phyloP scores from a whole-genome alignment of 2,113 vertebrate genomes.

The Todiramphus saurophagus region DNA sequence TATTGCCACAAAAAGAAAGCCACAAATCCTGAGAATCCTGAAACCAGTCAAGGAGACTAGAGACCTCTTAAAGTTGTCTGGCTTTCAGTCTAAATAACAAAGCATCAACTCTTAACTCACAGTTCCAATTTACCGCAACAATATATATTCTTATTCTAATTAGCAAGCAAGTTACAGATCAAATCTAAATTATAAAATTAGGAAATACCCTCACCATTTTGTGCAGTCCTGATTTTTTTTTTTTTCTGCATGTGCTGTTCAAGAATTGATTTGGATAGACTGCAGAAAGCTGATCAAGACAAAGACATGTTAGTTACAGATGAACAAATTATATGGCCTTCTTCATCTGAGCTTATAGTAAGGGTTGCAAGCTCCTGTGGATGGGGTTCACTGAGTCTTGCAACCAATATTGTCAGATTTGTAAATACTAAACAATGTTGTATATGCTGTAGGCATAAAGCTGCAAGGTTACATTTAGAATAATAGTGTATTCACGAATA shows the following conservation, averaged over 20 bases:
- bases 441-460: background rate
- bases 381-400: background rate
- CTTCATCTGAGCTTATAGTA: background rate
- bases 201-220: background rate
- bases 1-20: background rate
- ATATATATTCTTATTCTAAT: background rate
- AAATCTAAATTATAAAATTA: background rate
- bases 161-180: background rate
- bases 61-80: background rate
- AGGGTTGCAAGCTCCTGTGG: background rate
- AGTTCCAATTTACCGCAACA: background rate
- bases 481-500: conserved; percentile 19
- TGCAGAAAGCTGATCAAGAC: background rate
- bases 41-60: background rate
- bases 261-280: background rate
- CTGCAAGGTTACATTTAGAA: conserved; percentile 2
- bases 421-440: background rate
- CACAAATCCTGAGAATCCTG: background rate
- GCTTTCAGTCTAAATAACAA: background rate
- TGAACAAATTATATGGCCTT: background rate
- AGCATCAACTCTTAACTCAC: background rate
- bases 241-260: background rate
- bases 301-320: background rate
- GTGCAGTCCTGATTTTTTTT: background rate
- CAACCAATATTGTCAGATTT: background rate